Evolutionary conservation across 2,113 vertebrate species (phyloP), one percentile per base, ranked within the genome.

Genomic region (Tricholaema leucomelas): DNA sequence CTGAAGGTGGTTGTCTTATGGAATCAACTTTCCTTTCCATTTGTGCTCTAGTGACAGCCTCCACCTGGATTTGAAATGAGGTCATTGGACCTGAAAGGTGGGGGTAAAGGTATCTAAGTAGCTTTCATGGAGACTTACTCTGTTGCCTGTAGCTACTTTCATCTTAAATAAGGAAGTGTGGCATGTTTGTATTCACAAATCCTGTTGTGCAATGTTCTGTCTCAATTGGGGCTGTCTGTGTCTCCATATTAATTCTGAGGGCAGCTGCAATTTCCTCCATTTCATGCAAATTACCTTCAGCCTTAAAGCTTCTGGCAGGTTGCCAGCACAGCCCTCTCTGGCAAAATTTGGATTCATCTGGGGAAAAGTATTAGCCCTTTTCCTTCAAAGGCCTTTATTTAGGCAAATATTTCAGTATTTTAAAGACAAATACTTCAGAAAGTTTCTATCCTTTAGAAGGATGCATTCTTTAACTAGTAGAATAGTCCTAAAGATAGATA

Each of bases 231-330:
- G 73, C 83, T 91, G 83, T 80, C 93, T 91, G 88, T 92, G 85
- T 87, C 90, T 93, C 91, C 87, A 89, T 91, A 94, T 87, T 80
- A 83, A 95, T 86, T 95, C 93, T 67, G 48, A 77, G 85, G 85
- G 90, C 92, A 95, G 89, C 93, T 96, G 91, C 87, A 94, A 95
- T 97, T 97, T 96, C 93, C 95, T 95, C 94, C 93, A 93, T 95
- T 96, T 89, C 94, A 96, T 96, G 96, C 93, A 97, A 96, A 96
- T 96, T 94, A 93, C 63, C 88, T 73, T 87, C 83, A 93, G 50
- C 78, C 85, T 75, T 90, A 92, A 95, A 95, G 70, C 59, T 93
- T 56, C 81, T 95, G 96, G 94, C 95, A 88, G 30, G 76, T 38
- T 0, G 85, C 96, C 95, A 97, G 75, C 42, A 24, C 78, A 79